Base-by-base conservation (phyloP, 2,888 invertebrate genomes). In the Vandiemenella viatica region DNA sequence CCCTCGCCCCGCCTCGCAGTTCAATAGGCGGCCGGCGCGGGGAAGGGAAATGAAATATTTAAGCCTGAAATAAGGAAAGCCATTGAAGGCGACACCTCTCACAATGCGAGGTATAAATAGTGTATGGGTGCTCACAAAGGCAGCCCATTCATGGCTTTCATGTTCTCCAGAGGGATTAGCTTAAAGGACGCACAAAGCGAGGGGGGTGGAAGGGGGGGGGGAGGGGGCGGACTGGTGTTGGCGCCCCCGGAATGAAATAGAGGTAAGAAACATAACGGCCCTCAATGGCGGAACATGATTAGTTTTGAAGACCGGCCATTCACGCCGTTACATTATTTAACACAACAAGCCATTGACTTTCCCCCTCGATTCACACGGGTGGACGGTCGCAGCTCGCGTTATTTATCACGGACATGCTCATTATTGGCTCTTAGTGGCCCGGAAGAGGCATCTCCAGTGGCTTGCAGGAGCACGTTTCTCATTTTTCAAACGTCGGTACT, bases 41-140 rank as follows among this genome's bases (percentile, higher is more conserved):
- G 32, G 40, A 37, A 26, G 51, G 50, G 37, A 50, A 54, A 54
- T 54, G 54, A 54, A 54, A 54, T 54, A 52, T 54, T 54, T 54
- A 54, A 54, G 50, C 54, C 52, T 48, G 54, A 48, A 54, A 54
- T 54, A 54, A 54, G 54, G 51, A 51, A 49, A 51, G 48, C 54
- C 42, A 54, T 54, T 54, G 50, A 54, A 45, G 40, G 50, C 54
- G 52, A 52, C 54, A 50, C 54, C 51, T 50, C 46, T 15, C 50
- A 54, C 54, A 50, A 50, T 50, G 48, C 18, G 5, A 43, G 44
- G 48, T 43, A 52, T 54, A 54, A 54, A 54, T 54, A 54, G 53
- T 52, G 46, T 50, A 52, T 52, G 52, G 50, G 52, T 43, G 32
- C 43, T 26, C 41, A 52, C 54, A 54, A 52, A 53, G 43, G 50